phyloP scores from a whole-genome alignment of 2,888 invertebrate species.

The Macaria liturata region DNA sequence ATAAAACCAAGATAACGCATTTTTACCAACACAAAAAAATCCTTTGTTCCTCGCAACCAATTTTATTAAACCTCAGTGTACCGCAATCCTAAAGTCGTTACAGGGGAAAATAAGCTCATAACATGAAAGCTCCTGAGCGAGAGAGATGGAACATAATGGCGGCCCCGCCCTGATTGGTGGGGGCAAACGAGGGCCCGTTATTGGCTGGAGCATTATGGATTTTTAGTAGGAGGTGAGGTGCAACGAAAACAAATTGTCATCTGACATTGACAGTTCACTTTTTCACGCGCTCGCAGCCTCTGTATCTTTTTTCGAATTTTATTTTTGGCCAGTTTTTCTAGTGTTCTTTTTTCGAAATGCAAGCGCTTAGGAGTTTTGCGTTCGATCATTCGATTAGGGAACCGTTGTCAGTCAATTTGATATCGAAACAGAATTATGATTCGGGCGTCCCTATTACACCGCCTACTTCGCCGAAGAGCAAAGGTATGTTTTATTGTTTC shows the following conservation, averaged over 20 bases:
- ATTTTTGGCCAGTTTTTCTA: constrained; percentile 29
- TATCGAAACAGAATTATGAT: constrained; percentile 49
- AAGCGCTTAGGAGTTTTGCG: constrained; percentile 48
- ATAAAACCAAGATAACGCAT: too few relatives aligned
- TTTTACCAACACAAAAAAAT: too few relatives aligned
- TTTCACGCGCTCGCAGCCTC: constrained; percentile 41
- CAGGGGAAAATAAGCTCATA: constrained; percentile 52
- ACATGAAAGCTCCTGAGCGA: constrained; percentile 63
- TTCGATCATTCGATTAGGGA: constrained; percentile 51
- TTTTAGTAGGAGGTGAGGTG: constrained; percentile 61
- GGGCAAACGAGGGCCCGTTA: constrained; percentile 63
- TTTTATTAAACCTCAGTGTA: constrained; percentile 41
- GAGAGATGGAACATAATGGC: constrained; percentile 61
- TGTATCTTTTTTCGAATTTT: constrained; percentile 6
- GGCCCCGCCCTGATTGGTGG: constrained; percentile 73
- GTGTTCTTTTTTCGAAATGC: constrained; percentile 44
- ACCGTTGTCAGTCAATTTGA: constrained; percentile 56
- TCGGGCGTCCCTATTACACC: constrained; percentile 52
- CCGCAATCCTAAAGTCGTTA: constrained; percentile 48
- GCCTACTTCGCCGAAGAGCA: constrained; percentile 67
- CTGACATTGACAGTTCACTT: constrained; percentile 65
- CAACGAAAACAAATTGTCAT: constrained; percentile 58
- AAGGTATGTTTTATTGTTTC: constrained; percentile 53
- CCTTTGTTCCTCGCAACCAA: too few relatives aligned
- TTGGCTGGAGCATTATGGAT: constrained; percentile 76